Base-by-base conservation (phyloP, 2,888 invertebrate genomes). In the Papilio protenor region DNA sequence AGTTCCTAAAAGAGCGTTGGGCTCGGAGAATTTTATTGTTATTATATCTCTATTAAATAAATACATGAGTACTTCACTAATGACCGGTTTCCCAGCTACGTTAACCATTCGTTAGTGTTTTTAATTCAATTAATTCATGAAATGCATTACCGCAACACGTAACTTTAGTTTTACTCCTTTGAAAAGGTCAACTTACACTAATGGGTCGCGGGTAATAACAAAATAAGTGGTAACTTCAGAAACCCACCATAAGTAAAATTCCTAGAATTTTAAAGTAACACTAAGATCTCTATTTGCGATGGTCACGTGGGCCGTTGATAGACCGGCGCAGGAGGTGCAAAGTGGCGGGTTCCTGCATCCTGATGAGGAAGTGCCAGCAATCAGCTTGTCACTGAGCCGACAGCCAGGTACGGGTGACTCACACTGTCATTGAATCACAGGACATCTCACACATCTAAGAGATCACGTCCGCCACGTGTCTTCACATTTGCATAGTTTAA, bases 341-440 rank as follows among this genome's bases (percentile, higher is more conserved):
- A 77, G 77, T 77, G 77, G 23, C 69, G 8, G 21, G 77, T 77
- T 77, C 77, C 77, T 77, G 77, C 49, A 61, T 18, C 47, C 66
- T 77, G 77, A 77, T 77, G 27, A 77, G 77, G 77, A 77, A 49
- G 77, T 55, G 52, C 4, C 18, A 59, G 59, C 59, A 71, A 76
- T 76, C 76, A 59, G 33, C 49, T 59, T 47, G 70, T 71, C 76
- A 76, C 16, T 23, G 57, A 57, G 57, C 21, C 69, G 66, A 52
- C 52, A 49, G 49, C 4, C 23, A 76, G 76, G 76, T 76, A 59
- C 76, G 76, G 5, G 3, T 66, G 66, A 66, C 40, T 40, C 66
- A 66, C 18, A 23, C 55, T 55, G 40, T 40, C 66, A 66, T 40
- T 69, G 66, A 69, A 45, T 69, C 40, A 69, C 66, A 69, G 66